Conservation (phyloP, 1,140 invertebrate species). For the Aphaenogaster ashmeadi region DNA sequence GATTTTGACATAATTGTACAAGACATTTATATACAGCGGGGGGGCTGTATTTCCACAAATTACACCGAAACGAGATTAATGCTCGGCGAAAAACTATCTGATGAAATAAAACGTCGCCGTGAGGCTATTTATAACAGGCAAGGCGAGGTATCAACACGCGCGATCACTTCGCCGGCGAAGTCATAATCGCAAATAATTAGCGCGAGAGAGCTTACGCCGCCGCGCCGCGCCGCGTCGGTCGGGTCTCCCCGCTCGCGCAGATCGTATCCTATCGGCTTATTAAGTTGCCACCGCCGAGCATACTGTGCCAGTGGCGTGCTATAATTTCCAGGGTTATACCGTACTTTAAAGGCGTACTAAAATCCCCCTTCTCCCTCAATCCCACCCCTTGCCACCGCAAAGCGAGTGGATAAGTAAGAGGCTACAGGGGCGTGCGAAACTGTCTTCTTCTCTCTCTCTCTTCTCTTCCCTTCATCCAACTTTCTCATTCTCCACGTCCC, state of each 20-base stretch:
- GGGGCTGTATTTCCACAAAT: conserved; percentile 2
- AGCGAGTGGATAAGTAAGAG: conserved; percentile 72
- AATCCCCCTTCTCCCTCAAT: conserved; percentile 5
- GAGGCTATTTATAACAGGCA: conserved; percentile 29
- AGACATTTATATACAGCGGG: neutral
- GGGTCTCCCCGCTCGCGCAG: conserved; percentile 22
- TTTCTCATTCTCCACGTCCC: neutral
- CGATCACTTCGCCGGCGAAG: conserved; percentile 30
- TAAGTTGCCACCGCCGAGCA: conserved; percentile 71
- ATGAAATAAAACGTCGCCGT: conserved; percentile 15
- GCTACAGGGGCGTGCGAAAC: conserved; percentile 14
- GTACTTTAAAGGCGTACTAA: conserved; percentile 58
- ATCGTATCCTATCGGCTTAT: conserved; percentile 78
- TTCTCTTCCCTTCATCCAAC: neutral
- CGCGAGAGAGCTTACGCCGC: conserved; percentile 43
- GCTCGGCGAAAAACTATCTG: conserved; percentile 21
- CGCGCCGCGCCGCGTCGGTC: neutral
- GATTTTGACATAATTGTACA: conserved; percentile 21
- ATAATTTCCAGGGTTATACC: conserved; percentile 71
- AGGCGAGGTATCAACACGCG: conserved; percentile 39
- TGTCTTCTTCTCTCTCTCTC: neutral
- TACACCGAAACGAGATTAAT: conserved; percentile 35
- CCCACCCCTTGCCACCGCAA: neutral
- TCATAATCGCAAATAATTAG: conserved; percentile 63
- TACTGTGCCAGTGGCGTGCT: conserved; percentile 32